Percentiles rank a stretch among this genome's conserved stretches.
Evolutionary conservation across 2,113 vertebrate genomes (phyloP).

Genomic region (Cromileptes altivelis): DNA sequence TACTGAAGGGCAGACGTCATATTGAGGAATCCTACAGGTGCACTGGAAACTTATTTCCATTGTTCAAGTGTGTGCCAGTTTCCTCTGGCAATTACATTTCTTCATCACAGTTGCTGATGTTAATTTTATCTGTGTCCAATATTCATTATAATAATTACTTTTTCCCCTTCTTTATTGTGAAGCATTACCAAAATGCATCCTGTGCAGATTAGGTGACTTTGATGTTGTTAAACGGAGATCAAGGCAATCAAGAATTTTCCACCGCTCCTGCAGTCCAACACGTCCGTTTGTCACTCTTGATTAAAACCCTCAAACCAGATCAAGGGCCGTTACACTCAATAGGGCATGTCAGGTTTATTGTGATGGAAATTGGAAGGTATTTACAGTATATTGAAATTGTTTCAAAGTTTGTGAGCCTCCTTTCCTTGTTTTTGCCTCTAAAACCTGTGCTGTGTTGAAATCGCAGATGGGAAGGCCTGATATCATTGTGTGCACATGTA

Average conservation of each 20-base stretch:
- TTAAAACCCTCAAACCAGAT: constrained; percentile 47
- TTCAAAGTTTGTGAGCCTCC: constrained; percentile 45
- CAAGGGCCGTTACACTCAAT: constrained; percentile 49
- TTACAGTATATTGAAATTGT: constrained; percentile 45
- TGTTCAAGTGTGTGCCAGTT: constrained; percentile 28
- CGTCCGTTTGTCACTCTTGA: constrained; percentile 42
- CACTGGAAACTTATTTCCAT: constrained; percentile 45
- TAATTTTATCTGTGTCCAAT: neutral
- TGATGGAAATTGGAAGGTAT: constrained; percentile 54
- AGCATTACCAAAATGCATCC: constrained; percentile 15
- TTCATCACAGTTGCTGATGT: neutral
- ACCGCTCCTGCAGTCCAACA: constrained; percentile 2
- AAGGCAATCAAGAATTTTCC: constrained; percentile 9
- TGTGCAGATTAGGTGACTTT: constrained; percentile 20
- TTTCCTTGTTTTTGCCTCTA: constrained; percentile 63
- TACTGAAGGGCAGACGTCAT: constrained; percentile 64
- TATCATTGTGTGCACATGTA: constrained; percentile 62
- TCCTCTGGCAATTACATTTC: constrained; percentile 7
- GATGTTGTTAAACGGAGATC: neutral
- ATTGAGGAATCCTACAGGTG: constrained; percentile 72
- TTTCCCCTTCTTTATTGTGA: neutral
- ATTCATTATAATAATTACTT: neutral
- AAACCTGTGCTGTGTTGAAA: constrained; percentile 69
- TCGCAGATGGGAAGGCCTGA: constrained; percentile 68
- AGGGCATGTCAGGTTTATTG: constrained; percentile 45